Evolutionary conservation across 2,888 invertebrate species (phyloP).

Genomic region (Tinea semifulvella): DNA sequence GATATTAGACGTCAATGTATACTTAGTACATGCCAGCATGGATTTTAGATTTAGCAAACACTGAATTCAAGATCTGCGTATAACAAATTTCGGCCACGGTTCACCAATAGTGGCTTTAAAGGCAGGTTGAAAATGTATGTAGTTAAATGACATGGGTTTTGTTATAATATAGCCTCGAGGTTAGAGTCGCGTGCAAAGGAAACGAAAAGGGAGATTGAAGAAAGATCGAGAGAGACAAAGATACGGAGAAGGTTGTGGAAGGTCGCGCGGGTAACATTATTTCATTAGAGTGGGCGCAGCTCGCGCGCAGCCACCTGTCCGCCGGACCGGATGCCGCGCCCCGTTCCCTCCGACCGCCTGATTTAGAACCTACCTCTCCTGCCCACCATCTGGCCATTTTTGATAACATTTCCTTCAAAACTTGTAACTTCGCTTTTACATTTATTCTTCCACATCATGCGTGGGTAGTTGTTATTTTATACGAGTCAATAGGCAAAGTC

Average conservation of each 20-base stretch:
- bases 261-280: slow-evolving; percentile 52
- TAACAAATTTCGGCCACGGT: too few relatives aligned
- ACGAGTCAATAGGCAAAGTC: too few relatives aligned
- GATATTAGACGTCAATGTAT: too few relatives aligned
- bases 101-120: too few relatives aligned
- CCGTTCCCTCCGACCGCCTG: slow-evolving; percentile 25
- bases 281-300: slow-evolving; percentile 54
- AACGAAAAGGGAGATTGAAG: neutral
- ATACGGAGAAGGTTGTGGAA: slow-evolving; percentile 48
- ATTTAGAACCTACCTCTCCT: slow-evolving; percentile 13
- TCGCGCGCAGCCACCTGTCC: slow-evolving; percentile 51
- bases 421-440: slow-evolving; percentile 3
- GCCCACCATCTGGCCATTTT: slow-evolving; percentile 11
- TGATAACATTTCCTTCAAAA: slow-evolving; percentile 2
- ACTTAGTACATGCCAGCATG: too few relatives aligned
- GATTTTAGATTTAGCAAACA: too few relatives aligned
- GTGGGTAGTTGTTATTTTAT: slow-evolving; percentile 13
- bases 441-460: slow-evolving; percentile 1
- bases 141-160: slow-evolving; percentile 2
- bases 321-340: slow-evolving; percentile 51
- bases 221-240: slow-evolving; percentile 25
- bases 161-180: neutral
- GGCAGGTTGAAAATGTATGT: neutral
- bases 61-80: too few relatives aligned
- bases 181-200: neutral